Evolutionary conservation across 2,888 invertebrate species (phyloP).

Genomic region (Stenodema calcarata): DNA sequence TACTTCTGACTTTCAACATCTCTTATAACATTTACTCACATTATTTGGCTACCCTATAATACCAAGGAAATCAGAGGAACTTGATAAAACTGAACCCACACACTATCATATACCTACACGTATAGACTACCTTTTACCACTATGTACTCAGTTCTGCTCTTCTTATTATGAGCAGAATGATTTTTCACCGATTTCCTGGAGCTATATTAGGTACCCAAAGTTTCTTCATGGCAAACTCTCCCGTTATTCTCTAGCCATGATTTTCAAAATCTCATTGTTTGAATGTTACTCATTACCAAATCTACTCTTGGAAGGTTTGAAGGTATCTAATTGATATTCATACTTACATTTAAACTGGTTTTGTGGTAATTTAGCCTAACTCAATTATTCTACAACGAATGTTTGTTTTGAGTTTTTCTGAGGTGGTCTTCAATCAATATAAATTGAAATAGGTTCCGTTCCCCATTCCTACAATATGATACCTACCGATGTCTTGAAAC

Average conservation of each 20-base stretch:
- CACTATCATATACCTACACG: neutral
- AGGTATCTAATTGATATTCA: neutral
- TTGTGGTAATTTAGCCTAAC: neutral
- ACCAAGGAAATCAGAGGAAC: neutral
- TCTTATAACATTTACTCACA: neutral
- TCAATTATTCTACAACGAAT: constrained; percentile 26
- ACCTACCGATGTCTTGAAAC: neutral
- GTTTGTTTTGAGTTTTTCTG: neutral
- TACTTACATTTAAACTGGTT: neutral
- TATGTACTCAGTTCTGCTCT: neutral
- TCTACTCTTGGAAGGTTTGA: neutral
- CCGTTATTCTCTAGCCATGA: neutral
- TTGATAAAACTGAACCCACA: neutral
- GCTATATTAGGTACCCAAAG: neutral
- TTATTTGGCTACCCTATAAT: neutral
- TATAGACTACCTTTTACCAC: neutral
- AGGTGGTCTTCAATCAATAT: neutral
- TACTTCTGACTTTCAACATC: neutral
- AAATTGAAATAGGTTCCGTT: neutral
- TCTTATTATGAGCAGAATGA: neutral
- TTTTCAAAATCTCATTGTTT: neutral
- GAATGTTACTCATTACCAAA: neutral
- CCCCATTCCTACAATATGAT: neutral
- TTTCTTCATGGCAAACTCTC: neutral
- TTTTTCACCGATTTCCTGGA: neutral